These are phyloP conservation scores for Lasioglossum figueresi DNA, from an alignment of 2,888 invertebrate species.

Conservation along the genomic window DNA sequence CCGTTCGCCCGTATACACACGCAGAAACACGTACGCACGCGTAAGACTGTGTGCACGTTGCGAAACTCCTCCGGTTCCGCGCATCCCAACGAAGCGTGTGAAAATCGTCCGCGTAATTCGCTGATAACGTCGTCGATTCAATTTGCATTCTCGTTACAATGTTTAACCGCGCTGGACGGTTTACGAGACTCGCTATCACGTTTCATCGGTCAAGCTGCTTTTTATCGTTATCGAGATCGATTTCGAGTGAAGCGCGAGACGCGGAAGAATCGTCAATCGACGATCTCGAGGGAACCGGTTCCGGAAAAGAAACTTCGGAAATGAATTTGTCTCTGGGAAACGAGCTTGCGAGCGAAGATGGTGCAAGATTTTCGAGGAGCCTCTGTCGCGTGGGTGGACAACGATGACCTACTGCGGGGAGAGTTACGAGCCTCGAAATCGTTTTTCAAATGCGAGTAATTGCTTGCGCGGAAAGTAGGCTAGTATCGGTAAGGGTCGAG, in stretches of 20 bases:
- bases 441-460: not conserved
- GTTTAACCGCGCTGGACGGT: not conserved
- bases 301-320: not conserved
- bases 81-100: conserved; percentile 55
- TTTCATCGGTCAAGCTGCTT: not conserved
- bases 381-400: not conserved
- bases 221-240: not conserved
- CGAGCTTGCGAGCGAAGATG: not conserved
- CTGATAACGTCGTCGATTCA: conserved; percentile 35
- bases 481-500: not conserved
- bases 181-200: not conserved
- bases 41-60: not conserved
- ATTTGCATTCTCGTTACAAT: conserved; percentile 29
- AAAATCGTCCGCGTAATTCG: conserved; percentile 51
- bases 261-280: not conserved
- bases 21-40: not conserved
- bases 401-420: not conserved
- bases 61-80: conserved; percentile 58
- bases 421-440: conserved; percentile 1
- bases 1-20: conserved; percentile 29
- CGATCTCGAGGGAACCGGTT: not conserved
- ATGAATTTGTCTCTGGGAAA: not conserved
- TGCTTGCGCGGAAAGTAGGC: not conserved
- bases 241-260: not conserved
- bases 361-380: not conserved